These are phyloP conservation scores for Notothenia coriiceps DNA, from an alignment of 2,113 vertebrate genomes.

Conservation along the genomic window DNA sequence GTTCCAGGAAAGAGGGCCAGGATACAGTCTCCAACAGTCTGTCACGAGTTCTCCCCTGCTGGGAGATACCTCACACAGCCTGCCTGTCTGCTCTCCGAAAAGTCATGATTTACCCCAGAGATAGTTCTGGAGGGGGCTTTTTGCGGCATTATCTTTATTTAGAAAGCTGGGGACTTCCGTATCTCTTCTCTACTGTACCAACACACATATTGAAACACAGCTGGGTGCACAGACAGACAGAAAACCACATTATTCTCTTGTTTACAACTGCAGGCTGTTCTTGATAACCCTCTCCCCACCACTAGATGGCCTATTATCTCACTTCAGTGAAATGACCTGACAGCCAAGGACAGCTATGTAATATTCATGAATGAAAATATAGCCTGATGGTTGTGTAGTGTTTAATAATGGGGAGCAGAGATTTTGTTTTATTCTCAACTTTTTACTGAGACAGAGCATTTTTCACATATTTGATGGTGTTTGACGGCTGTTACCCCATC, in stretches of 20 bases:
- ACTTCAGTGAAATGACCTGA: constrained; percentile 63
- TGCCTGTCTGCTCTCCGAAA: constrained; percentile 44
- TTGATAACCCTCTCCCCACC: constrained; percentile 61
- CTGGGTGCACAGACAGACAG: constrained; percentile 16
- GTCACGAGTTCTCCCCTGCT: constrained; percentile 52
- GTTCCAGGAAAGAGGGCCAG: constrained; percentile 66
- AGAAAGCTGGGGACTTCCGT: constrained; percentile 23
- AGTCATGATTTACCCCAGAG: constrained; percentile 31
- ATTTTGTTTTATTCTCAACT: constrained; percentile 32
- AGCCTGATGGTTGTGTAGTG: constrained; percentile 47
- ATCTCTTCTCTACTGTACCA: constrained; percentile 28
- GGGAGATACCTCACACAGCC: constrained; percentile 49
- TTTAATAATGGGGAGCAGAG: constrained; percentile 35
- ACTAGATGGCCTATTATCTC: constrained; percentile 72
- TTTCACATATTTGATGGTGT: constrained; percentile 20
- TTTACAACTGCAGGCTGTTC: constrained; percentile 54
- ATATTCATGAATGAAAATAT: constrained; percentile 76
- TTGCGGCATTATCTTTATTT: constrained; percentile 16
- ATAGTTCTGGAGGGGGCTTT: constrained; percentile 12
- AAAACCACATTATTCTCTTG: constrained; percentile 40
- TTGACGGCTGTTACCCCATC: constrained; percentile 12
- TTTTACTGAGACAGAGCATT: constrained; percentile 3
- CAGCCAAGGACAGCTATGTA: constrained; percentile 70
- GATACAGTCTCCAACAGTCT: constrained; percentile 42
- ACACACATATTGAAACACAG: constrained; percentile 43